Conservation (phyloP, 2,797 vertebrate genomes). For the Allobates femoralis region DNA sequence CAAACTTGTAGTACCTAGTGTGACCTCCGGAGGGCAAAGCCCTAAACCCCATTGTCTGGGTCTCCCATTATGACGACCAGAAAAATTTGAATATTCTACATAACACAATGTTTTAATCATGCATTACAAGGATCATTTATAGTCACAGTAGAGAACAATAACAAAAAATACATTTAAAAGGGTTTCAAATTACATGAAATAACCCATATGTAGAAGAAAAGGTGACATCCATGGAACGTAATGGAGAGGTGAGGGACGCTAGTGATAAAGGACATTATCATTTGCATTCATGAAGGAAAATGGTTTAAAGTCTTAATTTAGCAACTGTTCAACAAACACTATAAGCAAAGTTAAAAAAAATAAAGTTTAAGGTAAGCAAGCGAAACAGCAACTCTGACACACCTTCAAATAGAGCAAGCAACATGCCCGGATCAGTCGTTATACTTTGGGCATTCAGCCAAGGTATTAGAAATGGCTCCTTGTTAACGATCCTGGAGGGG, state of each 20-base stretch:
- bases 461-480: conserved; percentile 85
- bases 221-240: neutral
- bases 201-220: neutral
- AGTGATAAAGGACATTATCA: too few species aligned
- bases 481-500: conserved; percentile 86
- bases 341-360: neutral
- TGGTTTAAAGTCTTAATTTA: neutral
- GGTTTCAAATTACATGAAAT: neutral
- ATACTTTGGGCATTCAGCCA: conserved; percentile 83
- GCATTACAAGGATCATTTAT: neutral
- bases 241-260: neutral
- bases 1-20: too few species aligned
- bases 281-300: neutral
- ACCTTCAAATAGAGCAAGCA: conserved; percentile 90
- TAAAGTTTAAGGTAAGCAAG: neutral
- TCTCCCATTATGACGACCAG: too few species aligned
- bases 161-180: neutral
- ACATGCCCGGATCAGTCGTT: conserved; percentile 79
- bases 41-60: too few species aligned
- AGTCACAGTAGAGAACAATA: neutral
- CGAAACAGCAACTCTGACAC: conserved; percentile 51
- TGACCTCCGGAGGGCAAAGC: too few species aligned
- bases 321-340: neutral
- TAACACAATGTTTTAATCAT: too few species aligned
- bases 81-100: too few species aligned